A percentile compares a stretch with the other conserved stretches of the same genome.
Conservation (phyloP, 2,113 vertebrate genomes). For the Oreochromis aureus region DNA sequence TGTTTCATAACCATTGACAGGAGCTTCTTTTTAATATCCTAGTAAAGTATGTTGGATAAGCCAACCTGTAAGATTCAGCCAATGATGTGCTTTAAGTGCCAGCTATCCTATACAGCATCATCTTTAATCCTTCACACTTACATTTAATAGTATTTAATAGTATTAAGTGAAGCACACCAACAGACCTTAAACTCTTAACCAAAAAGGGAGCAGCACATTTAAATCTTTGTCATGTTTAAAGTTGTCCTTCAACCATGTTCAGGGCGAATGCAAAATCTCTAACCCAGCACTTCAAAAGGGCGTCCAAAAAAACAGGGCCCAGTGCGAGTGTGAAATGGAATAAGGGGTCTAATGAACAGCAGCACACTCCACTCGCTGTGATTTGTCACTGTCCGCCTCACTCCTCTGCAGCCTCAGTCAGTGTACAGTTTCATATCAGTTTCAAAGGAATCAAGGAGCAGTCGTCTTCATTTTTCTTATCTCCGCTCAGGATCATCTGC, state of each 20-base stretch:
- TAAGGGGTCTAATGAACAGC: slow-evolving; percentile 16
- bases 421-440: slow-evolving; percentile 19
- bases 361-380: slow-evolving; percentile 1
- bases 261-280: neutral
- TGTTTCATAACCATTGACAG: neutral
- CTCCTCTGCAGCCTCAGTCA: neutral
- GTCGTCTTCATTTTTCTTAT: slow-evolving; percentile 14
- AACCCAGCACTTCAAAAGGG: neutral
- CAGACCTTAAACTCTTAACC: neutral
- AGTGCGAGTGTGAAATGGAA: slow-evolving; percentile 22
- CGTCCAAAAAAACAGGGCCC: neutral
- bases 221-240: neutral
- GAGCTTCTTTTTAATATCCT: neutral
- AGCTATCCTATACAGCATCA: neutral
- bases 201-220: neutral
- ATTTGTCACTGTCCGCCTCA: slow-evolving; percentile 51
- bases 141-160: neutral
- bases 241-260: neutral
- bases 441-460: slow-evolving; percentile 34
- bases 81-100: neutral
- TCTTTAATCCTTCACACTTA: neutral
- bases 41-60: neutral
- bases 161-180: neutral
- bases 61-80: neutral
- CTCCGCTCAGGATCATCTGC: neutral